Percentiles rank a stretch among this genome's conserved stretches.
Evolutionary conservation across 2,888 invertebrate genomes (phyloP).

Genomic region (Campaea margaritaria): DNA sequence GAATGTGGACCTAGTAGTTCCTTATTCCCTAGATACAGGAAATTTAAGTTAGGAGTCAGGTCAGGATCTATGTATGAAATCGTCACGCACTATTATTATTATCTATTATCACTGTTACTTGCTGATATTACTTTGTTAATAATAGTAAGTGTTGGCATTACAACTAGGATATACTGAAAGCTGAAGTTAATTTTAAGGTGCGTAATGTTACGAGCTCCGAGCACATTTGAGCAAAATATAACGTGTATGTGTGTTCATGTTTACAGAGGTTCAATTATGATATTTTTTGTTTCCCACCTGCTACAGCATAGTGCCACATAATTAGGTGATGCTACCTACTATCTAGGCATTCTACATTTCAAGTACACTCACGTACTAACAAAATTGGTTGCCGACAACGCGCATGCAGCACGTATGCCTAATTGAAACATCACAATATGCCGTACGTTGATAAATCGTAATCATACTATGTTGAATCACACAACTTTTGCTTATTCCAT

Average conservation of each 20-base stretch:
- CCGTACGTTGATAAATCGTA: slow-evolving; percentile 59
- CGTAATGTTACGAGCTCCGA: no score
- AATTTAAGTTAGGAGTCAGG: no score
- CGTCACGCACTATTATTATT: no score
- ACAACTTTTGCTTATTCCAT: slow-evolving; percentile 64
- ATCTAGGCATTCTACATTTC: slow-evolving; percentile 23
- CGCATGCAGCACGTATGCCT: slow-evolving; percentile 47
- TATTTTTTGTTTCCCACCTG: background rate
- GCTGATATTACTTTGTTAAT: no score
- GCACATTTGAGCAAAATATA: no score
- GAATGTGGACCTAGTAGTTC: background rate
- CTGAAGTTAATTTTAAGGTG: no score
- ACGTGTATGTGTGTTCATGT: background rate
- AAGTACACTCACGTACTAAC: slow-evolving; percentile 49
- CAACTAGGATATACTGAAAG: no score
- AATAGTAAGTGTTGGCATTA: no score
- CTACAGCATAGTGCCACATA: background rate
- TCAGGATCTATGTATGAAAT: no score
- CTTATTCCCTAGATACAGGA: no score
- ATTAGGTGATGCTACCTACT: slow-evolving; percentile 18
- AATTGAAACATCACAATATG: slow-evolving; percentile 59
- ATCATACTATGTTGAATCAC: slow-evolving; percentile 61
- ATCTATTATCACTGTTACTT: no score
- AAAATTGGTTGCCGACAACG: slow-evolving; percentile 46
- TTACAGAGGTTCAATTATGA: background rate